phyloP scores from a whole-genome alignment of 2,113 vertebrate species.

The Cheilinus undulatus region DNA sequence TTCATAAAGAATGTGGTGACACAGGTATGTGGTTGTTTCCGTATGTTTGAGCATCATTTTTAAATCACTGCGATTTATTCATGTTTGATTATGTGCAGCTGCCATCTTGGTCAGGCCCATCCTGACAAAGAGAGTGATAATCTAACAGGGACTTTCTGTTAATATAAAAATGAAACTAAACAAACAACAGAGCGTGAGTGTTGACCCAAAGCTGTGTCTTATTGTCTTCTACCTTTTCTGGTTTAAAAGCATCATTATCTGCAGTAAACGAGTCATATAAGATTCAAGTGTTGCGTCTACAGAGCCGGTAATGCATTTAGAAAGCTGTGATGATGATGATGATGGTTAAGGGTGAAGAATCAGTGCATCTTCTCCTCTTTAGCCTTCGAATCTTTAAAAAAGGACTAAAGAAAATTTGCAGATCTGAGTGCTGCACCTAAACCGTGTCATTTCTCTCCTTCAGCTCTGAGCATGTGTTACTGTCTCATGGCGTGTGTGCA shows the following conservation, averaged over 20 bases:
- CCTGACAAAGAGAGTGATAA: too few species aligned
- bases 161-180: too few species aligned
- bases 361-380: background rate
- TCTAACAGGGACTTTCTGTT: too few species aligned
- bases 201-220: background rate
- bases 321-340: background rate
- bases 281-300: conserved; percentile 4
- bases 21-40: too few species aligned
- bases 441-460: background rate
- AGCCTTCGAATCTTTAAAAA: too few species aligned
- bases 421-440: conserved; percentile 5
- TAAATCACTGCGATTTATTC: too few species aligned
- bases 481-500: conserved; percentile 3
- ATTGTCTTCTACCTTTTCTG: background rate
- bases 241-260: conserved; percentile 1
- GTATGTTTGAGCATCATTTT: too few species aligned
- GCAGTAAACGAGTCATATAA: background rate
- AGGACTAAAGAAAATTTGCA: conserved; percentile 8
- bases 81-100: too few species aligned
- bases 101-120: too few species aligned
- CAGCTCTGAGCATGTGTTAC: conserved; percentile 22
- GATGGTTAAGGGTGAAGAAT: conserved; percentile 4
- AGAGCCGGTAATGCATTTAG: background rate
- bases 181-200: too few species aligned
- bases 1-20: too few species aligned